Base-by-base conservation (phyloP, 2,888 invertebrate species). In the Fragum fragum region DNA sequence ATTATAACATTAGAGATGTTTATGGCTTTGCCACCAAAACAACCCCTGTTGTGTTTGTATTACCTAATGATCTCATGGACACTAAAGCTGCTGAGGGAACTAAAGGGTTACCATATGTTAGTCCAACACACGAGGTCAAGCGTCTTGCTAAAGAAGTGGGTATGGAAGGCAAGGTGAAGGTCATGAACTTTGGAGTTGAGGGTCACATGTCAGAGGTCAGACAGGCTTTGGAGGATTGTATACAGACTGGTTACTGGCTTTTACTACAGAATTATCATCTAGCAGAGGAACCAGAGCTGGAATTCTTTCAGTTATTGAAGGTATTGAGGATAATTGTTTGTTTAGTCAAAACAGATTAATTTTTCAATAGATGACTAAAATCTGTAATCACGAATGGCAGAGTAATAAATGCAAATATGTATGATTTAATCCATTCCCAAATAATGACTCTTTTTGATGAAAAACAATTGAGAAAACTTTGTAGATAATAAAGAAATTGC, bases 231-330 rank as follows among this genome's bases (percentile, higher is more conserved):
- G 87, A 88, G 42, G 93, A 93, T 79, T 92, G 93, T 79, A 87
- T 93, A 81, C 87, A 90, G 75, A 86, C 87, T 70, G 93, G 93
- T 21, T 89, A 92, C 86, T 94, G 94, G 94, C 89, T 94, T 21
- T 87, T 94, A 9, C 75, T 94, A 53, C 93, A 94, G 87, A 94
- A 94, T 82, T 93, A 92, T 70, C 93, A 94, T 80, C 88, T 94
- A 66, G 88, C 92, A 21, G 88, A 90, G 72, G 83, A 87, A 69
- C 89, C 90, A 66, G 88, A 90, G 29, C 79, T 55, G 29, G 86
- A 88, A 18, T 89, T 92, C 79, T 91, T 91, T 75, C 76, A 86
- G 52, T 79, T 92, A 36, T 76, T 94, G 1, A 92, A 92, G 92
- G 94, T 93, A 78, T 18, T n/a, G n/a, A n/a, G n/a, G n/a, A n/a